Base-by-base conservation (phyloP, 2,113 vertebrate genomes). In the Dendropsophus ebraccatus region DNA sequence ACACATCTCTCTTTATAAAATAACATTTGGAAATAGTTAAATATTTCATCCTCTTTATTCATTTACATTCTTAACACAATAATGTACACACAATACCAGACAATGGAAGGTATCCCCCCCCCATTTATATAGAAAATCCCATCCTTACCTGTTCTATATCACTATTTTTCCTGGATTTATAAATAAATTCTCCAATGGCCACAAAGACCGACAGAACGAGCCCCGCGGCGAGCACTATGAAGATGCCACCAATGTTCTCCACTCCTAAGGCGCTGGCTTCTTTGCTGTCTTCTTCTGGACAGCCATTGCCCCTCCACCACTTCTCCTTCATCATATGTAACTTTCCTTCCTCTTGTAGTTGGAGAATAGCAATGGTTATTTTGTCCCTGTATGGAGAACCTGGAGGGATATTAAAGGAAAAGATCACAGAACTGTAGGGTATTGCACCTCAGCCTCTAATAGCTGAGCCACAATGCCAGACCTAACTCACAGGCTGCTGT, bases 261-360 rank as follows among this genome's bases (percentile, higher is more conserved):
- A 99, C 97, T 0, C 97, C 98, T 0, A 99, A 91, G 67, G 98
- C 97, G 5, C 97, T 99, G 90, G 98, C 97, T 88, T 99, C 98
- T 86, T 97, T 98, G 92, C 94, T 97, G 89, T 98, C 98, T 89
- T 99, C 98, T 90, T 99, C 97, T 0, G 98, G 97, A 87, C 98
- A 99, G 69, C 97, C 97, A 0, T 97, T 98, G 1, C 98, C 97
- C 50, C 97, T 85, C 98, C 98, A 99, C 98, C 98, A 99, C 87
- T 98, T 99, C 90, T 99, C 98, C 91, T 99, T 99, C 97, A 99
- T 98, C 97, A 99, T 97, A 90, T 98, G 98, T 62, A 99, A 92
- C 88, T 98, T 99, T 5, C 97, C 98, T 86, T 98, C 97, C 86
- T 99, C 98, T 93, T 99, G 97, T 37, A 99, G 94, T 90, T 99